Base-by-base conservation (phyloP, 2,888 invertebrate species). In the Spatulosminthurus flaviceps region DNA sequence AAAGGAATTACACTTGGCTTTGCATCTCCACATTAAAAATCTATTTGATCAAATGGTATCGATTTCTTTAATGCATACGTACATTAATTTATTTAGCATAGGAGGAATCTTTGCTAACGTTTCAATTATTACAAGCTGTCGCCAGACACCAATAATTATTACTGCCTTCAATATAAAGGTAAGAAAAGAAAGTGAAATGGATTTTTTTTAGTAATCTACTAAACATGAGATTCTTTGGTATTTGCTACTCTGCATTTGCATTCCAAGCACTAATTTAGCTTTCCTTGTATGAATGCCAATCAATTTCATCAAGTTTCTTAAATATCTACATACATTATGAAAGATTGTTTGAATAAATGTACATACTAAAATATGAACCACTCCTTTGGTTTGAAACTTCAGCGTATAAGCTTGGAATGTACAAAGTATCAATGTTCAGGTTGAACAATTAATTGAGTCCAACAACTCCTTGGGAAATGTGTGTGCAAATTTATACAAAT, bases 41-140 rank as follows among this genome's bases (percentile, higher is more conserved):
- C 5, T 9, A 34, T 34, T 9, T 51, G 19, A 51, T 4, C 16
- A 19, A 51, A n/a, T 51, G 19, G 16, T 51, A 51, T 51, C n/a
- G 51, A 51, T 51, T 51, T 51, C 16, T n/a, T n/a, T 51, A 51
- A 51, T 51, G 51, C 51, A 51, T 4, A 41, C 9, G 16, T 51
- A 9, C 51, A 41, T 51, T 19, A 13, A 16, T 51, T 51, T n/a
- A 51, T 51, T 19, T 19, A 19, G 16, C 16, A 51, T 51, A 9
- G n/a, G 5, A 19, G 5, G 1, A 2, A 19, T 51, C 9, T n/a
- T 11, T 51, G 19, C 51, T n/a, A 51, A 51, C 16, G n/a, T 51
- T 51, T n/a, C 51, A 51, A 51, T 51, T 51, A n/a, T 51, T n/a
- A n/a, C n/a, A 51, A 51, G 51, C 51, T 51, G 51, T 51, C 51